Percentiles rank a stretch among this genome's conserved stretches.
Evolutionary conservation across 2,888 invertebrate genomes (phyloP).

Genomic region (Drosophila pullipes): DNA sequence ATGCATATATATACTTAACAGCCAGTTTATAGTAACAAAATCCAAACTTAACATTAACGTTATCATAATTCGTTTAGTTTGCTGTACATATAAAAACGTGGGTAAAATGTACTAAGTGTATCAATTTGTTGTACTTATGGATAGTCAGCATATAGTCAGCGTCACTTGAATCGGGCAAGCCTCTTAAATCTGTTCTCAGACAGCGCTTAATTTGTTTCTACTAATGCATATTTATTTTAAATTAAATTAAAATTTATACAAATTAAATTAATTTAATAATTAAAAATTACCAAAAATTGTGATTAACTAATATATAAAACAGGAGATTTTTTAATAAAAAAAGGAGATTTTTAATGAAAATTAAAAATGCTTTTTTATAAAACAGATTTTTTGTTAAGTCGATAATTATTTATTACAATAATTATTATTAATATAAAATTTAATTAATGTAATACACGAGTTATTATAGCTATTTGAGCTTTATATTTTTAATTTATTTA

Average conservation of each 20-base stretch:
- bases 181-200: background rate
- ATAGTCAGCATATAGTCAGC: background rate
- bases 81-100: background rate
- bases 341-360: background rate
- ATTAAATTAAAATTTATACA: background rate
- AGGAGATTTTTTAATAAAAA: background rate
- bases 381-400: background rate
- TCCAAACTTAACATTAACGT: background rate
- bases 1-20: background rate
- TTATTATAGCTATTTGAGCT: background rate
- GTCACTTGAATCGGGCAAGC: background rate
- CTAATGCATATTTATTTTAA: background rate
- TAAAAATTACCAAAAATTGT: background rate
- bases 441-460: background rate
- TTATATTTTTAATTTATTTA: background rate
- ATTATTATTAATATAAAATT: background rate
- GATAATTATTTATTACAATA: background rate
- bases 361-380: background rate
- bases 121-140: background rate
- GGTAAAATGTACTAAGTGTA: background rate
- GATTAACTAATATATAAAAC: background rate
- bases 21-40: background rate
- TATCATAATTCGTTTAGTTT: background rate
- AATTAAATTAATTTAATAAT: background rate
- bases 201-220: background rate